Evolutionary conservation across 2,888 invertebrate genomes (phyloP).

Genomic region (Lysandra coridon): DNA sequence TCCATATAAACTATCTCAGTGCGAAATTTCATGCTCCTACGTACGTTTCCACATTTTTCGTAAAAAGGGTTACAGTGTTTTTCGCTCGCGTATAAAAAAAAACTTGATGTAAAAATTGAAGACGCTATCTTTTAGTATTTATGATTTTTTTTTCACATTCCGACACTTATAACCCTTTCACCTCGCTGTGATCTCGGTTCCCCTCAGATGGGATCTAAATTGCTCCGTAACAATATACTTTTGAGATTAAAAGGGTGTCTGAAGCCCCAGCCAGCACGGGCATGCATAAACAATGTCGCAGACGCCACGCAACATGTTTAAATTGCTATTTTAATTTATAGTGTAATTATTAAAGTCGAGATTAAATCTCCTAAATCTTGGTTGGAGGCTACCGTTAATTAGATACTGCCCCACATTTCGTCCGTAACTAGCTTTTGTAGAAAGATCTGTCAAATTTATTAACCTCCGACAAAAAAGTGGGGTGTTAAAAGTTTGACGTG

Average conservation of each 20-base stretch:
- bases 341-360: constrained; percentile 27
- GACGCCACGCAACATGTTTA: constrained; percentile 36
- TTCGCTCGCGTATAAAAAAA: background rate
- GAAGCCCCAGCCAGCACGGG: constrained; percentile 55
- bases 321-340: constrained; percentile 37
- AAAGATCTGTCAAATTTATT: too few species aligned
- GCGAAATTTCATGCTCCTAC: too few species aligned
- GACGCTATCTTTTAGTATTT: constrained; percentile 32
- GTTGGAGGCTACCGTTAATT: background rate
- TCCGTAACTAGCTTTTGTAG: too few species aligned
- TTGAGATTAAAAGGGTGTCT: constrained; percentile 76
- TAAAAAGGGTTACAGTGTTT: too few species aligned
- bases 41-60: too few species aligned
- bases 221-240: constrained; percentile 70
- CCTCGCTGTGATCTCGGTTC: constrained; percentile 59
- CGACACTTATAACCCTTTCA: constrained; percentile 40
- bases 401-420: background rate
- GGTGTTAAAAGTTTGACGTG: too few species aligned
- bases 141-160: constrained; percentile 37
- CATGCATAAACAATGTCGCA: constrained; percentile 42
- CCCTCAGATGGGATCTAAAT: constrained; percentile 73
- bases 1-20: too few species aligned
- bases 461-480: too few species aligned
- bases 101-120: background rate
- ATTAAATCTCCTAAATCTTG: background rate